phyloP scores from a whole-genome alignment of 2,797 vertebrate genomes.

The Microcaecilia unicolor region DNA sequence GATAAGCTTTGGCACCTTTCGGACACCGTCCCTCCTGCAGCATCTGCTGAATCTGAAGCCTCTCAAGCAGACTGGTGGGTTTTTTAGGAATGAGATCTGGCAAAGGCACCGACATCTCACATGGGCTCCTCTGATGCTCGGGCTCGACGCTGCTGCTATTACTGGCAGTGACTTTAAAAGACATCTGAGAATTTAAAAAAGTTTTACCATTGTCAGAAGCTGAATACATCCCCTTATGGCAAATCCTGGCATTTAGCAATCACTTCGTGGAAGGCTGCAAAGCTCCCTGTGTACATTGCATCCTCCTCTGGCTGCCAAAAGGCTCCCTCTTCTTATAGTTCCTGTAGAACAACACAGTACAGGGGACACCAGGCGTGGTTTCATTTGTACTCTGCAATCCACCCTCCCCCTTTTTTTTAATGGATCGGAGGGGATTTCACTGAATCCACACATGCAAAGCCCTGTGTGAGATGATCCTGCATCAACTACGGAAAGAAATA shows the following conservation, averaged over 20 bases:
- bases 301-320: too few relatives aligned
- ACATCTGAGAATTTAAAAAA: conserved; percentile 51
- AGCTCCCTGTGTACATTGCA: too few relatives aligned
- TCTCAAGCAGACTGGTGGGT: conserved; percentile 38
- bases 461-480: too few relatives aligned
- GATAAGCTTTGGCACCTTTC: conserved; percentile 26
- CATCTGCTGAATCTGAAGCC: too few relatives aligned
- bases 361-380: too few relatives aligned
- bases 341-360: background rate
- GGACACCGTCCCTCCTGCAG: conserved; percentile 35
- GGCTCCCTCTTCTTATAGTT: background rate
- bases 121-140: too few relatives aligned
- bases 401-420: background rate
- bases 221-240: too few relatives aligned
- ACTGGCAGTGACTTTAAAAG: conserved; percentile 42
- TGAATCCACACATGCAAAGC: too few relatives aligned
- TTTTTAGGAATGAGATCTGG: conserved; percentile 32
- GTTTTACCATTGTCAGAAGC: too few relatives aligned
- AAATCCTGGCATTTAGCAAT: too few relatives aligned
- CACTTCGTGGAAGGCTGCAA: too few relatives aligned
- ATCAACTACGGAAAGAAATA: too few relatives aligned
- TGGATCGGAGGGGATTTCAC: background rate
- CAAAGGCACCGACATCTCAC: conserved; percentile 33
- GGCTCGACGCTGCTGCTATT: conserved; percentile 1
- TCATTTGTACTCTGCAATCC: background rate